A percentile compares a stretch with the other conserved stretches of the same genome.
phyloP scores from a whole-genome alignment of 2,113 vertebrate species.

The Hippolais icterina region DNA sequence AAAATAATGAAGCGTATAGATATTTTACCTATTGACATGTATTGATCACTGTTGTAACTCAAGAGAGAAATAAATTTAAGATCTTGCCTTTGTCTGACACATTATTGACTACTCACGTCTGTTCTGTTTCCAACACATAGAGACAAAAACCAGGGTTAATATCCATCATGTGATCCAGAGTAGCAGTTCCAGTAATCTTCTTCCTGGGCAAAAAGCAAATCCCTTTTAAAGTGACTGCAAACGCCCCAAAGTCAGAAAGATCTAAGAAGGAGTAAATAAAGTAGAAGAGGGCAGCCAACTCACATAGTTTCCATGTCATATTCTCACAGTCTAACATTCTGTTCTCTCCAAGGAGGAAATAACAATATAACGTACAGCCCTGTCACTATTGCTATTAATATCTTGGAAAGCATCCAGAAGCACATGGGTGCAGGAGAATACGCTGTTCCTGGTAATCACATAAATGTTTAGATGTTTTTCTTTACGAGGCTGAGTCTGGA shows the following conservation, averaged over 20 bases:
- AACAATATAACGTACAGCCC: constrained; percentile 67
- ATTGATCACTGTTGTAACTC: background rate
- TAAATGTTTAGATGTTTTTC: constrained; percentile 50
- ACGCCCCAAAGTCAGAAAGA: constrained; percentile 36
- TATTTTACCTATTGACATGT: background rate
- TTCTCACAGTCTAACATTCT: constrained; percentile 72
- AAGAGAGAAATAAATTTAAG: background rate
- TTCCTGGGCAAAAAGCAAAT: constrained; percentile 11
- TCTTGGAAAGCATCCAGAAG: constrained; percentile 63
- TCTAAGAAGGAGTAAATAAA: constrained; percentile 64
- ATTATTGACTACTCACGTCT: background rate
- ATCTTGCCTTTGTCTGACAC: background rate
- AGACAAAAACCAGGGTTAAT: background rate
- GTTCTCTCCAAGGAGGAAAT: constrained; percentile 70
- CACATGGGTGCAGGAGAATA: constrained; percentile 57
- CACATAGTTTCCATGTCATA: constrained; percentile 70
- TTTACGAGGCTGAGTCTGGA: background rate
- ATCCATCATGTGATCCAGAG: background rate
- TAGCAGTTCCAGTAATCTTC: background rate
- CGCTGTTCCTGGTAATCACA: constrained; percentile 49
- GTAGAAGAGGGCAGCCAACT: constrained; percentile 43
- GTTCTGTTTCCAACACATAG: background rate
- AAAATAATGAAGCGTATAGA: background rate
- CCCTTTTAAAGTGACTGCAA: constrained; percentile 41
- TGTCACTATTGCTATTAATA: constrained; percentile 75